phyloP scores from a whole-genome alignment of 2,888 invertebrate genomes.

The Sthenelais limicola region DNA sequence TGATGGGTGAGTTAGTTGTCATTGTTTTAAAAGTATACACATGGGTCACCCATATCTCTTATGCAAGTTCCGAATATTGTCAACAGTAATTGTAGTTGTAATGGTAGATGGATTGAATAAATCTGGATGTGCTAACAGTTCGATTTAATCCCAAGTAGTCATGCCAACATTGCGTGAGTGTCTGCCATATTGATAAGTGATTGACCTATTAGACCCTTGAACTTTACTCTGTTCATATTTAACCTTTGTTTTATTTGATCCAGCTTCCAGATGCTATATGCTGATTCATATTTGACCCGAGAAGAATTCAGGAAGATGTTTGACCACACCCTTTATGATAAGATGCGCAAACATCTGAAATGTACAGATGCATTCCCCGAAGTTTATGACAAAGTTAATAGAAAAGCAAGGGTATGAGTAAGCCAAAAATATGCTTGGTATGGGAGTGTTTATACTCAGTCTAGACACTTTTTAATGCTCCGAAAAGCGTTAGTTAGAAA shows the following conservation, averaged over 20 bases:
- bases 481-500: no score
- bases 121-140: no score
- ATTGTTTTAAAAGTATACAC: neutral
- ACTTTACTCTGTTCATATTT: no score
- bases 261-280: conserved; percentile 88
- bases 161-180: no score
- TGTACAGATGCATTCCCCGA: conserved; percentile 85
- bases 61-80: neutral
- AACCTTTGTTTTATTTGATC: conserved; percentile 36
- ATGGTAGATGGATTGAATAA: no score
- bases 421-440: no score
- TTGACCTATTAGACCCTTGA: no score
- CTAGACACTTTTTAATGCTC: no score
- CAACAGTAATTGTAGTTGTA: neutral
- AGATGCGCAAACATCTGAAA: conserved; percentile 76
- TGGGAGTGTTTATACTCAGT: no score
- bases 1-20: conserved; percentile 75
- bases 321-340: conserved; percentile 83
- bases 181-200: no score
- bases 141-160: no score
- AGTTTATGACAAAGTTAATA: conserved; percentile 81
- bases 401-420: conserved; percentile 61
- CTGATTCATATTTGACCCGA: conserved; percentile 82
- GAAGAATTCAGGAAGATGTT: conserved; percentile 87
- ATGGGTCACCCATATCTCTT: neutral